phyloP scores from a whole-genome alignment of 2,797 vertebrate genomes.

The Pseudochirops cupreus region DNA sequence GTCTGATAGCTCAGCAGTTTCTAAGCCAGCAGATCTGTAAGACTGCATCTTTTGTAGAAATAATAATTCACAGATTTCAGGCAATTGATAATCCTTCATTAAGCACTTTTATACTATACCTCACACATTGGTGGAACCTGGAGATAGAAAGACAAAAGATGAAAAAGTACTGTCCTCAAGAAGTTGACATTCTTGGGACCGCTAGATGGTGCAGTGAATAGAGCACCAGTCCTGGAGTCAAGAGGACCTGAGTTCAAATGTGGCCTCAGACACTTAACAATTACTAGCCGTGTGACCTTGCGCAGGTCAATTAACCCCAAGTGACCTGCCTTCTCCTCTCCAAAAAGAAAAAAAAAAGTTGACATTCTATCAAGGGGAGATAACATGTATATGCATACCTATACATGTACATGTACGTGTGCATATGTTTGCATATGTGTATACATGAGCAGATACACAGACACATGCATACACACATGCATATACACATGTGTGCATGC shows the following conservation, averaged over 20 bases:
- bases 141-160: not conserved
- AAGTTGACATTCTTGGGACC: not conserved
- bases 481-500: no score
- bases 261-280: no score
- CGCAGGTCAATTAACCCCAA: no score
- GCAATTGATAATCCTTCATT: conserved; percentile 64
- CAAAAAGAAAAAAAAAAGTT: not conserved
- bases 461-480: no score
- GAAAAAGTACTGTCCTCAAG: not conserved
- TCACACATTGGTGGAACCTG: not conserved
- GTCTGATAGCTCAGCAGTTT: conserved; percentile 56
- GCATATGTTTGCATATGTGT: no score
- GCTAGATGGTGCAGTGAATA: no score
- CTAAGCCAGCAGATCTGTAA: conserved; percentile 41
- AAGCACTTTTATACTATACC: not conserved
- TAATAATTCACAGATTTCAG: conserved; percentile 74
- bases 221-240: no score
- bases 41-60: conserved; percentile 57
- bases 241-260: no score
- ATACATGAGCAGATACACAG: no score
- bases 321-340: no score
- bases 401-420: no score
- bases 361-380: not conserved
- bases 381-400: not conserved
- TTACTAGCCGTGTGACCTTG: no score